Conservation (phyloP, 2,113 vertebrate species). For the Prunella fulvescens region DNA sequence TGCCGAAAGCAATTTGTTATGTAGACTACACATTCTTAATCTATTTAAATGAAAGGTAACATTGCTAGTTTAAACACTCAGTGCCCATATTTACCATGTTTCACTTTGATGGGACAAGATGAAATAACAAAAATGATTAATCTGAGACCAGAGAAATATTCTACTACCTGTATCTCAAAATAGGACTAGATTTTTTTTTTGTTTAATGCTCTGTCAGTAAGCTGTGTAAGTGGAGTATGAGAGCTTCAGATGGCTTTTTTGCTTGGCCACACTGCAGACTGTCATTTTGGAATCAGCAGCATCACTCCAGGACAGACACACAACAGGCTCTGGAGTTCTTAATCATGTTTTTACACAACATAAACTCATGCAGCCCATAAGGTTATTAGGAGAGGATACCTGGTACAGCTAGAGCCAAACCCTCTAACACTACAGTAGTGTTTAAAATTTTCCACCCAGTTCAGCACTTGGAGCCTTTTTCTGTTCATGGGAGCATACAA, state of each 20-base stretch:
- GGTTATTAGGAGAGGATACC: neutral
- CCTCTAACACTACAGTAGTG: fast-evolving
- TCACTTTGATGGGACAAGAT: constrained; percentile 43
- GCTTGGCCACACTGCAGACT: neutral
- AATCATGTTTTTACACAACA: neutral
- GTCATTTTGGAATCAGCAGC: neutral
- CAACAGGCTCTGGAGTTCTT: neutral
- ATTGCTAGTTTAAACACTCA: constrained; percentile 46
- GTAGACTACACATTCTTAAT: constrained; percentile 53
- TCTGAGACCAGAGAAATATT: constrained; percentile 34
- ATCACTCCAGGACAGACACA: neutral
- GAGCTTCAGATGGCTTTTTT: neutral
- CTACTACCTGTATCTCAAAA: neutral
- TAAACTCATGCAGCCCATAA: neutral
- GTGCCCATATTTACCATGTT: constrained; percentile 40
- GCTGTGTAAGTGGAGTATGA: neutral
- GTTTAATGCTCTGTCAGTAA: neutral
- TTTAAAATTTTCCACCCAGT: neutral
- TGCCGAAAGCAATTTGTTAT: constrained; percentile 57
- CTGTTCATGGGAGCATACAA: neutral
- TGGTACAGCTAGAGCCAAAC: neutral
- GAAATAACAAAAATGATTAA: constrained; percentile 57
- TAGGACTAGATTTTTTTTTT: neutral
- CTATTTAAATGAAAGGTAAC: constrained; percentile 53
- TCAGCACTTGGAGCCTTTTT: neutral